Base-by-base conservation (phyloP, 2,888 invertebrate genomes). In the Calephelis perditalis region DNA sequence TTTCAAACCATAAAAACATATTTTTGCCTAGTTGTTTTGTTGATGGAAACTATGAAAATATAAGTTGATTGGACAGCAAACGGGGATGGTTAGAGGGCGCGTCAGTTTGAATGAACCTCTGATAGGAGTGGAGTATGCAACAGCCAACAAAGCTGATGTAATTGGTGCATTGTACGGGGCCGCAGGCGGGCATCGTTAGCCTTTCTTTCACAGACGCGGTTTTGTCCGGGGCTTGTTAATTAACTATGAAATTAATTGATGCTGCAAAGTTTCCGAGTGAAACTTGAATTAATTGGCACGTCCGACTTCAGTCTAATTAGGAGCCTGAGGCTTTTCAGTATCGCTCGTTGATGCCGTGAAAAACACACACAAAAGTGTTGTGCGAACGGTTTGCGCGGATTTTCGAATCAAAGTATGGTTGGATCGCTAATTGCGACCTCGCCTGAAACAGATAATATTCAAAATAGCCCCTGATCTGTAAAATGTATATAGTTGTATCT, bases 161-260 rank as follows among this genome's bases (percentile, higher is more conserved):
- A 88, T 87, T 87, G 87, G 82, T 84, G 85, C 84, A 86, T 83
- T 86, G 86, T 86, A 78, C 75, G 73, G 76, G 68, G 71, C 79
- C 79, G 77, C 79, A 77, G 84, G 84, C 81, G 75, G 76, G 79
- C 84, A 81, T 85, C 86, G 88, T 86, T 86, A 86, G 85, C 88
- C 84, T 86, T 87, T 87, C 86, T 87, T 86, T 82, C 79, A 75
- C 76, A 78, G 81, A 75, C 79, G 82, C 79, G 83, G 89, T 86
- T 86, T 88, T 85, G 88, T 86, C 84, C 84, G 77, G 74, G 68
- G 78, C 82, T 81, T 82, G 86, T 88, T 90, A 90, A 90, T 90
- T 90, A 90, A 89, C 88, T 90, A 89, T 89, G 89, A 90, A 90
- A 90, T 90, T 90, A 90, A 90, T 90, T 90, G 90, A 90, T 87